Percentiles rank a stretch among this genome's conserved stretches.
These are phyloP conservation scores for Kuschelorhynchus macadamiae DNA, from an alignment of 2,888 invertebrate species.

Conservation along the genomic window DNA sequence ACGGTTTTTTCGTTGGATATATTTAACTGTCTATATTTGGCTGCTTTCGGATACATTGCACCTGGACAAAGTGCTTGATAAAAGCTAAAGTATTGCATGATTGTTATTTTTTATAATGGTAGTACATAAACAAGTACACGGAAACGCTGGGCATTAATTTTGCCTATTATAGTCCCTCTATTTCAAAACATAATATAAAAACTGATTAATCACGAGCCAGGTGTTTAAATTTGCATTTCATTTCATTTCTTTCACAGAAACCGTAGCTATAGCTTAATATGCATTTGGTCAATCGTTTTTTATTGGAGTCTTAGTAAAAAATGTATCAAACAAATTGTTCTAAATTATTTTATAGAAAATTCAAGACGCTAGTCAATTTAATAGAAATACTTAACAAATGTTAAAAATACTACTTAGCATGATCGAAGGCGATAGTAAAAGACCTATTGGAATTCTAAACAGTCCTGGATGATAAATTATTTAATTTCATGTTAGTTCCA, in stretches of 20 bases:
- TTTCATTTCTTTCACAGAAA: background rate
- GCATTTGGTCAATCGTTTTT: background rate
- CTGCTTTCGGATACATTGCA: constrained; percentile 29
- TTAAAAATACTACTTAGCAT: no score
- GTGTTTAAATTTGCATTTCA: constrained; percentile 14
- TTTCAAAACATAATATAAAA: constrained; percentile 28
- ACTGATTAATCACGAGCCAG: constrained; percentile 26
- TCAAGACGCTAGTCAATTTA: no score
- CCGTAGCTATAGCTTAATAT: background rate
- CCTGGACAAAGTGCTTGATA: constrained; percentile 35
- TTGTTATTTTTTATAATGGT: constrained; percentile 26
- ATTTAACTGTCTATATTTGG: constrained; percentile 50
- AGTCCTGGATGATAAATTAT: no score
- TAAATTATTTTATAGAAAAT: no score
- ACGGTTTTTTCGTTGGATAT: constrained; percentile 45
- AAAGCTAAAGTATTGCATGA: constrained; percentile 29
- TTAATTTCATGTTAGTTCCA: no score
- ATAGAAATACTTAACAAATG: no score
- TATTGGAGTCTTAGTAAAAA: no score
- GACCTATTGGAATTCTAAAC: no score
- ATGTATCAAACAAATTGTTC: no score
- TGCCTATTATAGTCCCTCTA: constrained; percentile 26
- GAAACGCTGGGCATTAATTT: constrained; percentile 19
- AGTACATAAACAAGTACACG: constrained; percentile 16
- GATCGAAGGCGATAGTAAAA: no score